Evolutionary conservation across 2,888 invertebrate genomes (phyloP), one percentile per base, ranked within the genome.

Genomic region (Amphimallon solstitiale): DNA sequence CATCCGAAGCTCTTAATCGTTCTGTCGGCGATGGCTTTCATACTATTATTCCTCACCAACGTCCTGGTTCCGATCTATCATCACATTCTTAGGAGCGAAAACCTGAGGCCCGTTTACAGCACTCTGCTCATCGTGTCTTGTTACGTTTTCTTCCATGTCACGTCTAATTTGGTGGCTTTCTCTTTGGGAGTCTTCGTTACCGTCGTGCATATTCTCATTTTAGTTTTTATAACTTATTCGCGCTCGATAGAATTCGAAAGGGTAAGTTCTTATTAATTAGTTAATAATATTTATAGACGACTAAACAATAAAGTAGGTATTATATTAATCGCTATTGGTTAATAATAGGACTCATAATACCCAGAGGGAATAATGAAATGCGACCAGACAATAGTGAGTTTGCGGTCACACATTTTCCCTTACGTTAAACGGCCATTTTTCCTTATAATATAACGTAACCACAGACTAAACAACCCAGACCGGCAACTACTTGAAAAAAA

Each of bases 111-210:
- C 14, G 89, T 90, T 0, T 92, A 91, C 76, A 86, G 89, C 1
- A 89, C 90, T 0, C 88, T 91, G 79, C 87, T 91, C 1, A 84
- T 95, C 1, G 86, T 95, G 56, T 90, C 92, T 0, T 89, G 92
- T 69, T 94, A 95, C 80, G 89, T 94, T 70, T 94, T 95, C 81
- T 85, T 95, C 71, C 94, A 94, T 0, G 86, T 95, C 76, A 88
- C 91, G 17, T 89, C 90, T 76, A 90, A 92, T 77, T 86, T 88
- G 68, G 84, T 91, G 68, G 90, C 92, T 0, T 85, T 91, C 21
- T 76, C 90, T 19, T 83, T 94, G 56, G 95, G 94, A 0, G 70
- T 87, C 1, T 80, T 90, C 0, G 89, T 92, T 10, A 90, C 92
- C 45, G 69, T 86, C 0, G 85, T 88, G 37, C 91, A 95, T 76